Evolutionary conservation across 2,888 invertebrate species (phyloP), one percentile per base, ranked within the genome.

Genomic region (Chrysolina americana): DNA sequence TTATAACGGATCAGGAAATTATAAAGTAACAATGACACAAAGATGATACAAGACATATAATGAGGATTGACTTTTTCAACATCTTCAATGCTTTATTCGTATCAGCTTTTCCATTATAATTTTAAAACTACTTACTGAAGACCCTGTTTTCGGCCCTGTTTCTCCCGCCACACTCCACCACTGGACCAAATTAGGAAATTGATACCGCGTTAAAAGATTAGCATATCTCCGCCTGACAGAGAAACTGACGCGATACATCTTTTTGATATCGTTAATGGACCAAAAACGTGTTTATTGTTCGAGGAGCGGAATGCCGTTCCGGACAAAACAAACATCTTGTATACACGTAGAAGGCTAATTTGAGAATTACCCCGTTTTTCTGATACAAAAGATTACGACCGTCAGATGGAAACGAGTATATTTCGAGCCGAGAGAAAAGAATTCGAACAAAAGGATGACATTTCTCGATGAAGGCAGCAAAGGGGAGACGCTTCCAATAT

Each of bases 241-340:
- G 56, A 56, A 48, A 71, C 77, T 65, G 77, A 70, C 69, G 47
- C 28, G 75, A 77, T 75, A 75, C 75, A 74, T 68, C 75, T 74
- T 75, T 75, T 64, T 64, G 77, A 77, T 77, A 77, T 74, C 73
- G 71, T 71, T 77, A 77, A 77, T 77, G 75, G 75, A 77, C 77
- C 59, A 59, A 73, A 75, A 77, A 77, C 75, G 73, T 75, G 75
- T 77, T 76, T 73, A 77, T 77, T 77, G 74, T 75, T 75, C 70
- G 44, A 44, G 56, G 48, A 44, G 41, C 59, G 77, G 77, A 77
- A 75, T 77, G 77, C 73, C 65, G 74, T 74, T 71, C 56, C 11
- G 44, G 59, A 75, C 75, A 68, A 75, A 77, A 72, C 70, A 72
- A 72, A 71, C 77, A 71, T 74, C 73, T 70, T 70, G 71, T 71